Evolutionary conservation across 2,888 invertebrate species (phyloP), one percentile per base, ranked within the genome.

Genomic region (Eustalomyia histrio): DNA sequence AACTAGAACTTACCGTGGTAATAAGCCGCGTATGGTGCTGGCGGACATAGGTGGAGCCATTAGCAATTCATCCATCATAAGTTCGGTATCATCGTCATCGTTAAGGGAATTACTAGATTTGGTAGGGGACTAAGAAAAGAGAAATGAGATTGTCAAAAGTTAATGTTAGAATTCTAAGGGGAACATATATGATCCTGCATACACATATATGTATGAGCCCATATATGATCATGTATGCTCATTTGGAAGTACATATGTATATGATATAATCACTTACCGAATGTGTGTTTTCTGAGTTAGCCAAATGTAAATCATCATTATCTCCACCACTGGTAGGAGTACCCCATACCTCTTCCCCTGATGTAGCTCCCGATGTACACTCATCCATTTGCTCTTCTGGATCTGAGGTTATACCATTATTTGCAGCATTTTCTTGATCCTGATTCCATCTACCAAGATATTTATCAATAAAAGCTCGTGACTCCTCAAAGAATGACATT

Each of bases 341-440:
- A 0, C 96, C 96, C 96, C 96, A 97, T 24, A 96, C 94, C 86
- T 97, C 96, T 89, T 96, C 96, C 0, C 96, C 96, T 3, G 96
- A 96, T 0, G 94, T 94, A 0, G 95, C 96, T 0, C 95, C 96
- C 57, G 96, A 96, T 0, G 95, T 96, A 87, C 96, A 96, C 6
- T 94, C 94, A 4, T 92, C 92, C 53, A 92, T 90, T 9, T 92
- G 92, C 78, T 96, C 96, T 84, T 95, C 96, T 3, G 87, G 86
- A 72, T 88, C 88, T n/a, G 89, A 88, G 50, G 85, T 84, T 1
- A 84, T 80, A 9, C 57, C 73, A 55, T 76, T 69, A 21, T 35
- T 68, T 16, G n/a, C 47, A 16, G 18, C 83, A 83, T 55, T 82
- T 67, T 21, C 72, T 33, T 87, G 87, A 24, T 89, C 88, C 29